These are phyloP conservation scores for Bergia puertoricense DNA, from an alignment of 92 coral and sea anemone species.

Conservation along the genomic window DNA sequence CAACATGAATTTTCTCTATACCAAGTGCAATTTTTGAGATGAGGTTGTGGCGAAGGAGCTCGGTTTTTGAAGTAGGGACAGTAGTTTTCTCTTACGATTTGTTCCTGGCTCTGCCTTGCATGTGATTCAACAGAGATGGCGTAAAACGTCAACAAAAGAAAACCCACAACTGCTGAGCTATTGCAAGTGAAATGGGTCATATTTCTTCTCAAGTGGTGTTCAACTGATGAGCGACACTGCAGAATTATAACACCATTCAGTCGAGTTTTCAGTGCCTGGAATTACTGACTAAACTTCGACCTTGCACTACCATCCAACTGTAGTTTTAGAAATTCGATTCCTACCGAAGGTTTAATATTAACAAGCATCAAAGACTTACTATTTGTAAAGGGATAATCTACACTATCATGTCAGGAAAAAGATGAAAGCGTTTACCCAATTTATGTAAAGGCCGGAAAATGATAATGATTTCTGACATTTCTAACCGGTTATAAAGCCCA, in stretches of 20 bases:
- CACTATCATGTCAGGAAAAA: too few species aligned
- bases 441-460: too few species aligned
- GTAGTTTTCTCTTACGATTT: slow-evolving; percentile 50
- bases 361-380: not conserved
- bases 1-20: slow-evolving; percentile 86
- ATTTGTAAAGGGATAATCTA: too few species aligned
- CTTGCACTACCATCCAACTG: not conserved
- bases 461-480: too few species aligned
- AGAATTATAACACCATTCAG: too few species aligned
- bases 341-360: slow-evolving; percentile 17
- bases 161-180: not conserved
- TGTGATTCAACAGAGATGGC: slow-evolving; percentile 13
- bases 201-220: not conserved
- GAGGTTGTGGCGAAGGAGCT: slow-evolving; percentile 88
- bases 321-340: not conserved
- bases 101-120: not conserved
- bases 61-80: slow-evolving; percentile 96
- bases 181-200: slow-evolving; percentile 7
- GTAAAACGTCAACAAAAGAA: slow-evolving; percentile 18
- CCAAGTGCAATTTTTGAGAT: slow-evolving; percentile 94
- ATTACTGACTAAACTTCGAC: not conserved
- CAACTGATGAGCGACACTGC: not conserved
- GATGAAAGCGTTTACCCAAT: not conserved
- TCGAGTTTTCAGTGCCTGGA: not conserved
- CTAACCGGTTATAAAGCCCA: not conserved